Evolutionary conservation across 1,140 invertebrate species (phyloP), one percentile per base, ranked within the genome.

Genomic region (Drosophila nebulosa): DNA sequence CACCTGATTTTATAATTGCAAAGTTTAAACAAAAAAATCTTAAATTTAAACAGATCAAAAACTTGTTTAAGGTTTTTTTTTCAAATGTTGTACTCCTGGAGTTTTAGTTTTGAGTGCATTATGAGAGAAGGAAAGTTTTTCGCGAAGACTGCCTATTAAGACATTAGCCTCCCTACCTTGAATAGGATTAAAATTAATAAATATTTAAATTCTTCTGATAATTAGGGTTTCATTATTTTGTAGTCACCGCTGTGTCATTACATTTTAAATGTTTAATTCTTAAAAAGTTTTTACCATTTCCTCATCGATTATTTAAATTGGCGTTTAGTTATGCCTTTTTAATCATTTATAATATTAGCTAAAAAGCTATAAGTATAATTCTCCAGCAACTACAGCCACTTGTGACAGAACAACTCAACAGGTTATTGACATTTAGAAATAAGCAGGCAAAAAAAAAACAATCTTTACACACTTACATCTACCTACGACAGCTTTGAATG

Each of bases 401-500:
- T 24, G 14, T 36, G 35, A 35, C 21, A 35, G 14, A 30, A 42
- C 26, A 35, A 18, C 14, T 57, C 78, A 80, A 80, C 78, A 81
- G 78, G 78, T 81, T 77, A 81, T 69, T 79, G 64, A 50, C 65
- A 55, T 61, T 64, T 22, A 12, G 56, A 27, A 2, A 6, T 22
- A 22, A 9, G 22, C 27, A 32, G 14, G 12, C 36, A 27, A 74
- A 74, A 65, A 74, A 65, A 24, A 56, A 24, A 53, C 42, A 51
- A 3, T 14, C 16, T 39, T 39, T 10, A 63, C n/a, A 30, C 27
- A 73, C 16, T 61, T 18, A 30, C 26, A 16, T 14, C n/a, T 30
- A 16, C 2, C n/a, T 55, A 14, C 26, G 1, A 42, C 4, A 2
- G 1, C 9, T 42, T 42, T 16, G 14, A 16, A 16, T 18, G 6